Evolutionary conservation across 2,113 vertebrate species (phyloP), one percentile per base, ranked within the genome.

Genomic region (Marmota monax): DNA sequence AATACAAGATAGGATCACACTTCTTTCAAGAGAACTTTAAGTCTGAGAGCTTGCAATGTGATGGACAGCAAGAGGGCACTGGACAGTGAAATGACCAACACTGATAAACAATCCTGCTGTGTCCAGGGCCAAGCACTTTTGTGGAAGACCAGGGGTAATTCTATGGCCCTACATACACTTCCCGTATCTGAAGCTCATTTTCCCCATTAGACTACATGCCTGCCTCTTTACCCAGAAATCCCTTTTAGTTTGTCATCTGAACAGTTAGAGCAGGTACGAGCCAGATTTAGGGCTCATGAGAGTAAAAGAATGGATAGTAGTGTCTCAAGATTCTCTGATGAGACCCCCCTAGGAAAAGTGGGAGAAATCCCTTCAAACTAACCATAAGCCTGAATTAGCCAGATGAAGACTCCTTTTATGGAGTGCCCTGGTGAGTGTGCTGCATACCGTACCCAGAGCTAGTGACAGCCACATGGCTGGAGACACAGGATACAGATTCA

Each of bases 191-290:
- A 51, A 85, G 9, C n/a, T 94, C n/a, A 87, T 86, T 87, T 84
- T 14, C 58, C 14, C 58, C 27, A 32, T 42, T 83, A 73, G 65
- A 56, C 42, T 85, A 32, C 78, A 53, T 4, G 18, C 1, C 53
- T 32, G 9, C 11, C 32, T 65, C 27, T 58, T 94, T 58, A n/a
- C 42, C 51, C 27, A 67, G 53, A 76, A 39, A 73, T 51, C 79
- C 25, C 84, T 53, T 48, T 70, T 45, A 92, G 27, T 94, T 86
- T 95, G 53, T 87, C 80, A 78, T 23, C 53, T 95, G 37, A 77
- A 37, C 80, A 51, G 27, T 88, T 29, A 45, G 22, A 86, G 25
- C 48, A 76, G 23, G 37, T 22, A 14, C 5, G 32, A 92, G 48
- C 11, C 16, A 18, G 32, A 34, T 25, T 91, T 84, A 45, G 39